Evolutionary conservation across 1,140 invertebrate species (phyloP), one percentile per base, ranked within the genome.

Genomic region (Geopemphigus sp.): DNA sequence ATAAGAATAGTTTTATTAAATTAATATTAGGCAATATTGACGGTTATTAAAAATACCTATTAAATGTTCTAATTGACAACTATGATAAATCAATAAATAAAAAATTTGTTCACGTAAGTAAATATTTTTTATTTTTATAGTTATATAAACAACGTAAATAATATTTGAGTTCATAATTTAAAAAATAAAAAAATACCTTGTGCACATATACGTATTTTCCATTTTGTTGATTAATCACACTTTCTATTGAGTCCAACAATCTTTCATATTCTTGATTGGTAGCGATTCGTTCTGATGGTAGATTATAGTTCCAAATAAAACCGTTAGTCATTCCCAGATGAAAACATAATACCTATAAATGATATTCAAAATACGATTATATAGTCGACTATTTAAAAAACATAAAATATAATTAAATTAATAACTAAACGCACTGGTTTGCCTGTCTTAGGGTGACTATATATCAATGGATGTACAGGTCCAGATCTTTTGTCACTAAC

Each of bases 251-350:
- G 17, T 84, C 82, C 4, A 86, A 81, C 66, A 88, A 84, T 66
- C 83, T 26, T 22, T 81, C 76, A 59, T 85, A 86, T 82, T 88
- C 87, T 53, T 83, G 76, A 70, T 82, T 39, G 12, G 83, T 82
- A 8, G 85, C 85, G 10, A 82, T 14, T 64, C 83, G 82, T 81
- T 86, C 83, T 24, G 85, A 59, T 56, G 83, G 70, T 29, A 83
- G 84, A 8, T 84, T 84, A 82, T 85, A 85, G 82, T 88, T 85
- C 85, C 84, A 87, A 45, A 87, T 82, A 83, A 87, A 87, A 26
- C 82, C 83, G 53, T 83, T 84, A 19, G 85, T 87, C 87, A 88
- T 87, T 64, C 87, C 87, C 57, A 87, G 81, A 82, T 88, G 87
- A 81, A 88, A 87, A 83, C 87, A 88, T 47, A 88, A 80, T 10